Evolutionary conservation across 2,113 vertebrate species (phyloP).

Genomic region (Cynoglossus semilaevis): DNA sequence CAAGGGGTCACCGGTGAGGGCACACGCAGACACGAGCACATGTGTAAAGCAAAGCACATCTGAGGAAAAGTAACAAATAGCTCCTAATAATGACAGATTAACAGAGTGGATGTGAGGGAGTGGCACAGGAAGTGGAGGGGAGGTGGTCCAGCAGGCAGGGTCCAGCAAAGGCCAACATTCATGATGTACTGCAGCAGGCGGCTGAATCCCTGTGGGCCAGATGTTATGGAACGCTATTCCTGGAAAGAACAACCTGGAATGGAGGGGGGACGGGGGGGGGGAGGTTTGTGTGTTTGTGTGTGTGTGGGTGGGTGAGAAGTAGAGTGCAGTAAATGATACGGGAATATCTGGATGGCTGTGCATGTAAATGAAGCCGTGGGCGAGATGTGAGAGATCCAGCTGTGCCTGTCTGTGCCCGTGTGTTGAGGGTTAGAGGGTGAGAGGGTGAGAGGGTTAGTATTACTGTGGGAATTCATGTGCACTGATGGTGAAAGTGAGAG

Average conservation of each 20-base stretch:
- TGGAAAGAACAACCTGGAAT: conserved; percentile 43
- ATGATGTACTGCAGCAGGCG: conserved; percentile 44
- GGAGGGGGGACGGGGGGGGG: not conserved
- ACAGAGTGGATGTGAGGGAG: conserved; percentile 50
- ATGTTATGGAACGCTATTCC: conserved; percentile 47
- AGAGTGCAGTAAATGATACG: conserved; percentile 25
- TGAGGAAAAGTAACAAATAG: conserved; percentile 46
- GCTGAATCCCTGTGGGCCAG: conserved; percentile 49
- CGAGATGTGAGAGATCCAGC: conserved; percentile 36
- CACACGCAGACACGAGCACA: conserved; percentile 28
- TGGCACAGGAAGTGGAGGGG: conserved; percentile 34
- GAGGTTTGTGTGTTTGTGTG: not conserved
- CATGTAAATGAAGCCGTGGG: conserved; percentile 48
- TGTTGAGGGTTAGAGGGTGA: too few relatives aligned
- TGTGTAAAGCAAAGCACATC: conserved; percentile 25
- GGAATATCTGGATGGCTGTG: conserved; percentile 34
- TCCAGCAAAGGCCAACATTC: conserved; percentile 57
- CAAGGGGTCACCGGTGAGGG: conserved; percentile 42
- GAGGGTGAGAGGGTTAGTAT: conserved; percentile 26
- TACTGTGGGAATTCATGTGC: conserved; percentile 36
- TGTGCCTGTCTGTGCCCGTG: conserved; percentile 29
- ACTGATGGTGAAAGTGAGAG: conserved; percentile 35
- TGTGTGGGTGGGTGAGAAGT: conserved; percentile 11
- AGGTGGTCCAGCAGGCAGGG: conserved; percentile 64
- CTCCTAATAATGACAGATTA: conserved; percentile 60